Evolutionary conservation across 2,888 invertebrate genomes (phyloP), one percentile per base, ranked within the genome.

Genomic region (Rotaria macrura): DNA sequence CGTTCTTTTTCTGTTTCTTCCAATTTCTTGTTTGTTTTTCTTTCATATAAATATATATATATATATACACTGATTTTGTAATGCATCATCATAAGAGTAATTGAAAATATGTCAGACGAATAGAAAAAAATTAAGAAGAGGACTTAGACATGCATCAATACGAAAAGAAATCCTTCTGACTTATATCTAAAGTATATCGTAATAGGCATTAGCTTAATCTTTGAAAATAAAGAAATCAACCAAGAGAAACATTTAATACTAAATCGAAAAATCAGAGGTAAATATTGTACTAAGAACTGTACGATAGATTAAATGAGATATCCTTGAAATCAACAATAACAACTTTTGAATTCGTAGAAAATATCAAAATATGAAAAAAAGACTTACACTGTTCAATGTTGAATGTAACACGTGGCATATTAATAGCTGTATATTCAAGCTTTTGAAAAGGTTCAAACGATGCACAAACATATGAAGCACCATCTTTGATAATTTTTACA

Each of bases 401-500:
- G 9, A 74, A 74, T 43, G 74, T 74, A 9, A 38, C 38, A 25
- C 43, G 38, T 74, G 74, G 74, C 10, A 74, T 2, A 9, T 9
- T 6, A 40, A 40, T 38, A 40, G 74, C 12, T 10, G 38, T 40
- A 43, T 74, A 74, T 7, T 74, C 74, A 2, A 74, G 6, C 23
- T 23, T 38, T 74, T 74, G 74, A 74, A 90, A 91, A 10, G 89
- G 88, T 87, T 91, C 91, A 87, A 91, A 91, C 23, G 91, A 91
- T 7, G 90, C 90, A 87, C 90, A 91, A 5, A 91, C 90, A 85
- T 91, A 91, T 7, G 88, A 87, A 83, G 88, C 88, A 2, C 91
- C 91, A 87, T 91, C 90, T 79, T 88, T 87, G 7, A 91, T 87
- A 40, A 90, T 89, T 55, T 89, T 89, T 25, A 91, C 89, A 87